Percentiles rank a stretch among this genome's conserved stretches.
phyloP scores from a whole-genome alignment of 2,797 vertebrate species.

The Bothrops alternatus region DNA sequence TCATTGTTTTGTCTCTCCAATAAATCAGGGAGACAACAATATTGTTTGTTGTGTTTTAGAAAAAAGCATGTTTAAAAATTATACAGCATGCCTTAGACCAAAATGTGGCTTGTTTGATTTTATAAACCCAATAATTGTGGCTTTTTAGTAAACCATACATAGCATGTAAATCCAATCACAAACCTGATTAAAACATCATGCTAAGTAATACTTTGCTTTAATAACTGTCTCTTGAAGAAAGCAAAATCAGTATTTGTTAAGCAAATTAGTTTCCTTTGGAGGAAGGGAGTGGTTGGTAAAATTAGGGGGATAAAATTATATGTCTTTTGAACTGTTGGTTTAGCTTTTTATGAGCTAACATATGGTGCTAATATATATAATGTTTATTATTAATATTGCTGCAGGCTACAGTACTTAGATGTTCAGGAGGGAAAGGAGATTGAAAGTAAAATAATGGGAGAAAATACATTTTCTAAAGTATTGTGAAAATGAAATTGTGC shows the following conservation, averaged over 20 bases:
- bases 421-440: neutral
- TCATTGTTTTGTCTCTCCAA: neutral
- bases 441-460: neutral
- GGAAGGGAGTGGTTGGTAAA: neutral
- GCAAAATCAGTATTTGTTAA: neutral
- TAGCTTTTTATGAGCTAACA: neutral
- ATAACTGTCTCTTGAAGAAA: neutral
- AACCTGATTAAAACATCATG: neutral
- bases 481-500: neutral
- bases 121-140: neutral
- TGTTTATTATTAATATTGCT: neutral
- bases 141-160: neutral
- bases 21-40: neutral
- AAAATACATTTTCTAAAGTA: neutral
- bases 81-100: no score
- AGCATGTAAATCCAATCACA: neutral
- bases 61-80: neutral
- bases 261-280: neutral
- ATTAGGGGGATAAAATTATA: neutral
- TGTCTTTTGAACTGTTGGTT: neutral
- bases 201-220: neutral
- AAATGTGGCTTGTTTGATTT: neutral
- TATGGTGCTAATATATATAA: neutral
- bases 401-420: neutral
- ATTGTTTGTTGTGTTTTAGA: neutral